Base-by-base conservation (phyloP, 2,888 invertebrate genomes). In the Thereva unica region DNA sequence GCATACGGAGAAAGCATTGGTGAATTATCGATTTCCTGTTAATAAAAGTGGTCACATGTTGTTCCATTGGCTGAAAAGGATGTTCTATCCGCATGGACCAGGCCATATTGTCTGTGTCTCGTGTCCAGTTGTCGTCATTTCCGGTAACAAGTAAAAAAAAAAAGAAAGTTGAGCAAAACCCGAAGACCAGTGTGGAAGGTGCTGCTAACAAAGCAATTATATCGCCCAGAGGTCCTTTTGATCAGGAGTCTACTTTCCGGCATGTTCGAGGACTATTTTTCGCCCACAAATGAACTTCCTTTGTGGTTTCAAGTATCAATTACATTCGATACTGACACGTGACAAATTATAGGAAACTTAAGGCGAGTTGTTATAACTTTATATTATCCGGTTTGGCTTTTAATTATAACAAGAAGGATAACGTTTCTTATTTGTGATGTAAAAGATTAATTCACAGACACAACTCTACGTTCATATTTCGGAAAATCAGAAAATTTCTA, bases 1-100 rank as follows among this genome's bases (percentile, higher is more conserved):
- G 10, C 42, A 56, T 6, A 6, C 42, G 38, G 12, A 7, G 42
- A 23, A 34, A 52, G 37, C 37, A 35, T 53, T 41, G 53, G 37
- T 44, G 53, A 64, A 44, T 64, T 50, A 64, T 64, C 53, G 64
- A 64, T 64, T 64, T 64, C 53, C 53, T 64, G 44, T 53, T 53
- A 64, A 64, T 64, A 64, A 64, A 64, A 64, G 44, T 53, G 64
- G 53, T 53, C 53, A 64, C 64, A 53, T 64, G 53, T 47, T 61
- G 38, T 64, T 53, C 44, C 12, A 64, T 53, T 53, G 52, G 52
- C 41, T 50, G 63, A 40, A 50, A 63, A 35, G 40, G 34, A 63
- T 50, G 42, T 52, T 40, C 38, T 23, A 8, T 23, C 34, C 5
- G 38, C 5, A 5, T 35, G 42, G 6, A 59, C 23, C 38, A 41